Evolutionary conservation across 2,888 invertebrate species (phyloP).

Genomic region (Mellilla xanthometata): DNA sequence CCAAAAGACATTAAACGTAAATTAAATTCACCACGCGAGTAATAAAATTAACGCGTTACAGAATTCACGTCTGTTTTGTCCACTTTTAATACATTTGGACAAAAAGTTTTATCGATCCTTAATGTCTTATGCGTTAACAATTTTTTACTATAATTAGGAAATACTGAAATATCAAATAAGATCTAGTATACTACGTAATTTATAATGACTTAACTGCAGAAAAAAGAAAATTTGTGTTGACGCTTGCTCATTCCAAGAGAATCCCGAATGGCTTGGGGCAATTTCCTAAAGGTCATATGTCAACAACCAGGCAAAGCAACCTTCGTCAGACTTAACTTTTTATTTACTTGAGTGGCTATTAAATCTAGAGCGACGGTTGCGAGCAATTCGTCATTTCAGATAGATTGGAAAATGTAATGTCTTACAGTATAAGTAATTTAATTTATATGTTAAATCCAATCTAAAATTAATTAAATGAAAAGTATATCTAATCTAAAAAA

Average conservation of each 20-base stretch:
- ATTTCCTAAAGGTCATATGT: conserved; percentile 74
- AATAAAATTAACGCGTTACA: conserved; percentile 2
- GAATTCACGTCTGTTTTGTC: background rate
- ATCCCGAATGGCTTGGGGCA: conserved; percentile 49
- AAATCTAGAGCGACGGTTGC: background rate
- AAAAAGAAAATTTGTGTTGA: conserved; percentile 20
- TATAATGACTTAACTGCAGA: conserved; percentile 14
- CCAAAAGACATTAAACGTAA: conserved; percentile 4
- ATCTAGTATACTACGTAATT: background rate
- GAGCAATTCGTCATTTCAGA: no score
- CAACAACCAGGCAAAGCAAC: conserved; percentile 58
- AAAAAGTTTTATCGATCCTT: conserved; percentile 15
- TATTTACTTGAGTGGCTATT: conserved; percentile 1
- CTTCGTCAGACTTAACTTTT: conserved; percentile 28
- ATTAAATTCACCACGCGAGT: conserved; percentile 8
- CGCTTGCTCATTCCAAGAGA: conserved; percentile 31
- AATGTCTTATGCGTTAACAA: conserved; percentile 11
- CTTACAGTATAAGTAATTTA: no score
- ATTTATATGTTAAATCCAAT: no score
- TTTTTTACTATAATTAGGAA: conserved; percentile 17
- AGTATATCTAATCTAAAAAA: no score
- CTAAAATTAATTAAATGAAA: no score
- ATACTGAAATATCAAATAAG: background rate
- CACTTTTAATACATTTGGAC: conserved; percentile 1
- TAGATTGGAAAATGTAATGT: no score